phyloP scores from a whole-genome alignment of 2,888 invertebrate genomes.

The Leuctra nigra region DNA sequence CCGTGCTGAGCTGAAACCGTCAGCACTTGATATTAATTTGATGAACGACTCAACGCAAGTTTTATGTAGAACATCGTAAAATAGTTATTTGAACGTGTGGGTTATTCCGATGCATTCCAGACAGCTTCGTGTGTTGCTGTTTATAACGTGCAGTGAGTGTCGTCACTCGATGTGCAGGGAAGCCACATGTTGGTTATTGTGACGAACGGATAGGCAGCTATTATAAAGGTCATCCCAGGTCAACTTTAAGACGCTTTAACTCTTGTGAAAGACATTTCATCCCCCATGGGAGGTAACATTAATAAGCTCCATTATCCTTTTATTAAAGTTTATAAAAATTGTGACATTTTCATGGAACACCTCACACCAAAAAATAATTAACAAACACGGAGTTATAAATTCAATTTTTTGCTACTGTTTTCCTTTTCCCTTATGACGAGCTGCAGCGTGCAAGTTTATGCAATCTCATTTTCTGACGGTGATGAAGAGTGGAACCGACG shows the following conservation, averaged over 20 bases:
- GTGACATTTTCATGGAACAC: constrained; percentile 22
- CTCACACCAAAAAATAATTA: constrained; percentile 15
- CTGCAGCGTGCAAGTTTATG: too few relatives aligned
- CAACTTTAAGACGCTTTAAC: constrained; percentile 16
- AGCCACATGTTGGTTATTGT: constrained; percentile 18
- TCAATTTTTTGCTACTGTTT: not conserved
- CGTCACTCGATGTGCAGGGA: too few relatives aligned
- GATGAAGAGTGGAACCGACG: too few relatives aligned
- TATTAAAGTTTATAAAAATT: constrained; percentile 26
- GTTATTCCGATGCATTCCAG: too few relatives aligned
- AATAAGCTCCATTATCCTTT: constrained; percentile 20
- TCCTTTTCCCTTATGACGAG: not conserved
- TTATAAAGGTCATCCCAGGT: constrained; percentile 20
- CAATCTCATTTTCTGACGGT: too few relatives aligned
- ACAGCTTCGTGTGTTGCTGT: too few relatives aligned
- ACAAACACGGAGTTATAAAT: constrained; percentile 7
- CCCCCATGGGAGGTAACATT: constrained; percentile 23
- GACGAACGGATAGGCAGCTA: not conserved
- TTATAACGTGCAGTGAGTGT: too few relatives aligned
- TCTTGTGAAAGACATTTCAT: constrained; percentile 20
- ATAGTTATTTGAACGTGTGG: too few relatives aligned
- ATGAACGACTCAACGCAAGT: too few relatives aligned
- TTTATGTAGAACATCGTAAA: too few relatives aligned
- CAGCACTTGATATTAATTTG: too few relatives aligned
- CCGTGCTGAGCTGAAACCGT: too few relatives aligned